A percentile compares a stretch with the other conserved stretches of the same genome.
phyloP scores from a whole-genome alignment of 2,113 vertebrate genomes.

The Neodontobutis hainanensis region DNA sequence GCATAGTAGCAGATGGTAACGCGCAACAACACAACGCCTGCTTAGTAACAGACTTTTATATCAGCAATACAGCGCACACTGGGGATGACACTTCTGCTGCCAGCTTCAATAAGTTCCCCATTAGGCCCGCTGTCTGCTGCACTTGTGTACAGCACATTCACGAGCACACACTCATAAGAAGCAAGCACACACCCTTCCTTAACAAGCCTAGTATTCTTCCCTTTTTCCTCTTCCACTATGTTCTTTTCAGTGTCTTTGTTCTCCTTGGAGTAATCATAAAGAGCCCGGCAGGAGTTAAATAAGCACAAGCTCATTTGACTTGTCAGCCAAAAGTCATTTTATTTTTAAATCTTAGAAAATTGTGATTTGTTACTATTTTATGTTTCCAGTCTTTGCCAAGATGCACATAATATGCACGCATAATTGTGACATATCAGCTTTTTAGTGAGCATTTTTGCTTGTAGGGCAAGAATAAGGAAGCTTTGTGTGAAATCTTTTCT shows the following conservation, averaged over 20 bases:
- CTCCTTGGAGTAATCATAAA: constrained; percentile 7
- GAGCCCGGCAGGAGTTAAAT: constrained; percentile 1
- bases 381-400: no score
- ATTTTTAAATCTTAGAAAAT: neutral
- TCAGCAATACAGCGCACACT: constrained; percentile 47
- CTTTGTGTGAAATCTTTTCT: no score
- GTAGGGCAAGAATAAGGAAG: neutral
- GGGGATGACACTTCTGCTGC: constrained; percentile 49
- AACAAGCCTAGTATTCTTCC: constrained; percentile 9
- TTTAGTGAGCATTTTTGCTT: no score
- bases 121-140: constrained; percentile 44
- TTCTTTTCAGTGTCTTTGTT: constrained; percentile 21
- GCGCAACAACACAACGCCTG: constrained; percentile 60
- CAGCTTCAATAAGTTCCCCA: constrained; percentile 51
- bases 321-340: neutral
- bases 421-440: no score
- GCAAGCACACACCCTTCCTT: neutral
- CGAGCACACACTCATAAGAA: constrained; percentile 5
- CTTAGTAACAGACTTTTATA: constrained; percentile 69
- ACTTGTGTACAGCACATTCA: constrained; percentile 16
- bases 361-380: no score
- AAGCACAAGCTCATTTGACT: neutral
- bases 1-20: constrained; percentile 70
- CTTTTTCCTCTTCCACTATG: constrained; percentile 10
- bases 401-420: no score